Percentiles rank a stretch among this genome's conserved stretches.
These are phyloP conservation scores for Ctenosaura bakeri DNA, from an alignment of 2,797 vertebrate genomes.

Conservation along the genomic window DNA sequence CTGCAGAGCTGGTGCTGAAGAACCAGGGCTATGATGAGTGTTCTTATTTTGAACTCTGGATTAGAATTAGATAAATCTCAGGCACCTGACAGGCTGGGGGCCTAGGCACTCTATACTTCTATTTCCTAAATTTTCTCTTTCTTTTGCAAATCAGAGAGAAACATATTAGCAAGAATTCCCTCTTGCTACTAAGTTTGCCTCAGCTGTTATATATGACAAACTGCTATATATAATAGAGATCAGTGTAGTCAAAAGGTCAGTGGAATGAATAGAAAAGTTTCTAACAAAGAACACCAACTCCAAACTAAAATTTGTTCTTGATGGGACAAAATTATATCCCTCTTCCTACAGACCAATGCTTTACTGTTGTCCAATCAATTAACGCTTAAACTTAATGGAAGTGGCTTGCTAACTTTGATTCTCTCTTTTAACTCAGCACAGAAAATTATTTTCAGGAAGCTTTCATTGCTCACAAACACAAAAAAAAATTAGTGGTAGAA, in stretches of 20 bases:
- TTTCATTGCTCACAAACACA: background rate
- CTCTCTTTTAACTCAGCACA: background rate
- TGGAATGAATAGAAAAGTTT: background rate
- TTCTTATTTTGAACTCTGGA: background rate
- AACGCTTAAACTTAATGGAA: slow-evolving; percentile 23
- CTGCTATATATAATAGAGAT: background rate
- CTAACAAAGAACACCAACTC: background rate
- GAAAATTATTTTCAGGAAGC: slow-evolving; percentile 21
- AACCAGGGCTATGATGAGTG: background rate
- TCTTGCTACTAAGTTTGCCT: background rate
- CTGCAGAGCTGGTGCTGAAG: background rate
- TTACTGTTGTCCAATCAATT: background rate
- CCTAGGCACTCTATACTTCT: background rate
- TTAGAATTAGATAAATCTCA: background rate
- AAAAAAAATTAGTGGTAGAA: slow-evolving; percentile 6
- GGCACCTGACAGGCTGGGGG: background rate
- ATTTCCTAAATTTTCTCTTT: background rate
- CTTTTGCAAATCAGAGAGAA: background rate
- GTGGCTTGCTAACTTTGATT: slow-evolving; percentile 25
- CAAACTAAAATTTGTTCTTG: background rate
- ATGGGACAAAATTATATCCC: background rate
- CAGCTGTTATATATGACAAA: background rate
- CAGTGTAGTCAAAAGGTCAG: background rate
- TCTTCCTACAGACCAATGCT: background rate
- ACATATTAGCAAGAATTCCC: background rate